Evolutionary conservation across 1,140 invertebrate species (phyloP).

Genomic region (Hypothenemus hampei): DNA sequence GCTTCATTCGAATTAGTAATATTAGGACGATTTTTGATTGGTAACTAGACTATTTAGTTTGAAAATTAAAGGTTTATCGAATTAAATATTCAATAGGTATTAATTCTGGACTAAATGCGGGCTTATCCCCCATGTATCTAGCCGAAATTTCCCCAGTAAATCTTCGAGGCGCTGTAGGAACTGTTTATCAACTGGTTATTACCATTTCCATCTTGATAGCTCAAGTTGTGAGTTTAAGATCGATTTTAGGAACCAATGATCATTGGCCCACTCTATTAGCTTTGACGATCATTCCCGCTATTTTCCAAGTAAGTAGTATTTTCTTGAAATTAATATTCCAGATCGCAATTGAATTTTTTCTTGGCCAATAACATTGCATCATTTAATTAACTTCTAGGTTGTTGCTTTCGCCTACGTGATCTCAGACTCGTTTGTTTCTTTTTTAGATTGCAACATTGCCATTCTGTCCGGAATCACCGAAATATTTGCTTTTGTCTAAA

Average conservation of each 20-base stretch:
- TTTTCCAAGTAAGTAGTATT: constrained; percentile 60
- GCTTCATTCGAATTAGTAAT: constrained; percentile 71
- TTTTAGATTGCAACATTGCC: constrained; percentile 67
- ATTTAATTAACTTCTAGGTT: too few species aligned
- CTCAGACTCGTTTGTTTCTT: background rate
- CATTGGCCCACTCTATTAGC: constrained; percentile 67
- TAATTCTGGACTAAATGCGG: constrained; percentile 80
- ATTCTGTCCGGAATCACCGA: constrained; percentile 86
- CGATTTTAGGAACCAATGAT: constrained; percentile 61
- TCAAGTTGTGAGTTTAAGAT: constrained; percentile 71
- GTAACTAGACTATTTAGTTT: constrained; percentile 37
- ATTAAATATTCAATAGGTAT: constrained; percentile 43
- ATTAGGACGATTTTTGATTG: constrained; percentile 74
- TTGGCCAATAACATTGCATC: too few species aligned
- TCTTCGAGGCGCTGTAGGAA: constrained; percentile 75
- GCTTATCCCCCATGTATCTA: constrained; percentile 80
- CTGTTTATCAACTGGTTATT: constrained; percentile 83
- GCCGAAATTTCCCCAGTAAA: constrained; percentile 80
- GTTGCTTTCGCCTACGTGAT: background rate
- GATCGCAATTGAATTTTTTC: too few species aligned
- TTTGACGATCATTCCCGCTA: constrained; percentile 70
- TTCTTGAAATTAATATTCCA: too few species aligned
- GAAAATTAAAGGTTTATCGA: background rate
- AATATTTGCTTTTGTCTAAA: constrained; percentile 71
- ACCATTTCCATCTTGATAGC: constrained; percentile 81